phyloP scores from a whole-genome alignment of 2,797 vertebrate species.

The Carapus acus region DNA sequence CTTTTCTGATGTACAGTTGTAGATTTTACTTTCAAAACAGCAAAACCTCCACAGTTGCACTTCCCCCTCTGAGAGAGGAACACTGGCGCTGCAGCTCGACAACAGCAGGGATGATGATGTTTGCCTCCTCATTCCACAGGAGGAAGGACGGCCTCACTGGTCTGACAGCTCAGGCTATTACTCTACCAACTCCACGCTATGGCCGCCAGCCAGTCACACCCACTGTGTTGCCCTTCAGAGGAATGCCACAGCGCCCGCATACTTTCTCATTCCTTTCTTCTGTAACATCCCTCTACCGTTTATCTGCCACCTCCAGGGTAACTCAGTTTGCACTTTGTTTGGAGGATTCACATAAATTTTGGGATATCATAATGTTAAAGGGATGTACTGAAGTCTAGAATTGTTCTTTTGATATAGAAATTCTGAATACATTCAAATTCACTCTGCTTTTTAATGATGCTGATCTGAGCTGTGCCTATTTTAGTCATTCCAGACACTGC shows the following conservation, averaged over 20 bases:
- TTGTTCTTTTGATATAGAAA: no score
- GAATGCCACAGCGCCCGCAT: constrained; percentile 75
- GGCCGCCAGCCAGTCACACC: constrained; percentile 74
- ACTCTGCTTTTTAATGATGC: neutral
- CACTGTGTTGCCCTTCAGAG: constrained; percentile 83
- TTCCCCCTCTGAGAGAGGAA: constrained; percentile 30
- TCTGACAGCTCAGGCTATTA: constrained; percentile 76
- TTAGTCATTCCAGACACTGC: constrained; percentile 64
- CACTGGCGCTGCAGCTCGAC: constrained; percentile 27
- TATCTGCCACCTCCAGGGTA: constrained; percentile 86
- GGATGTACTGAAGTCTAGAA: no score
- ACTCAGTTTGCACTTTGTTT: constrained; percentile 44
- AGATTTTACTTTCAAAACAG: constrained; percentile 20
- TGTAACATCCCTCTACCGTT: constrained; percentile 80
- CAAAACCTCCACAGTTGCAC: constrained; percentile 7
- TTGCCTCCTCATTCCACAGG: constrained; percentile 55
- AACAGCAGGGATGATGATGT: neutral
- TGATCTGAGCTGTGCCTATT: constrained; percentile 28
- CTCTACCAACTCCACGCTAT: constrained; percentile 59
- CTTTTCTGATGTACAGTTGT: neutral
- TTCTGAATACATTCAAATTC: no score
- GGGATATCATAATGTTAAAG: no score
- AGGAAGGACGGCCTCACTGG: constrained; percentile 76
- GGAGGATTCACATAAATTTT: constrained; percentile 2
- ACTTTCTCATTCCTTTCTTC: constrained; percentile 81